A percentile compares a stretch with the other conserved stretches of the same genome.
Evolutionary conservation across 2,113 vertebrate genomes (phyloP).

Genomic region (Etheostoma spectabile): DNA sequence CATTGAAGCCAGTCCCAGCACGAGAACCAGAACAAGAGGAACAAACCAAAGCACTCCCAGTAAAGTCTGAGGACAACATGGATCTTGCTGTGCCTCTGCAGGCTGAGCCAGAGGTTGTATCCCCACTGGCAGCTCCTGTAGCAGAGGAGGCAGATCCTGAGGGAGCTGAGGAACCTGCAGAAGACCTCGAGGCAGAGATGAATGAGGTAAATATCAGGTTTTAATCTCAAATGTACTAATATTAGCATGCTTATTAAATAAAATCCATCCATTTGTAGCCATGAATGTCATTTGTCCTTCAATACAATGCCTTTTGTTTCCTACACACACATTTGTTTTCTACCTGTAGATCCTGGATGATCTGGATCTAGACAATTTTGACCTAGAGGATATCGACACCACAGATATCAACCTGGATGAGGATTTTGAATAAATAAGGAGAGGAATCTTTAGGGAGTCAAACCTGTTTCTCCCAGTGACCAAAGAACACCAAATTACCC

Average conservation of each 20-base stretch:
- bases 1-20: constrained; percentile 1
- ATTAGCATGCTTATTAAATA: neutral
- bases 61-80: neutral
- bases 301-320: neutral
- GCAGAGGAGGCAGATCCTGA: neutral
- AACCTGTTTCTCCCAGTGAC: constrained; percentile 18
- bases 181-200: constrained; percentile 33
- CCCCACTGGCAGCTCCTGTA: neutral
- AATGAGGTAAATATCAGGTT: constrained; percentile 44
- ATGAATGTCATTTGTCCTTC: neutral
- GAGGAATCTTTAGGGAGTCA: neutral
- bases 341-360: constrained; percentile 87
- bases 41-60: neutral
- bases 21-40: constrained; percentile 22
- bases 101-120: constrained; percentile 21
- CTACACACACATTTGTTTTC: neutral
- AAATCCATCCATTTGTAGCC: neutral
- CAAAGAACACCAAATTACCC: constrained; percentile 13
- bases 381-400: constrained; percentile 93
- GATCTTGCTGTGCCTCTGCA: constrained; percentile 1
- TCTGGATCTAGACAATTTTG: constrained; percentile 93
- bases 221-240: neutral
- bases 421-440: constrained; percentile 89
- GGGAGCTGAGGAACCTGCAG: constrained; percentile 11
- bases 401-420: constrained; percentile 94